Evolutionary conservation across 2,113 vertebrate genomes (phyloP).

Genomic region (Pedionomus torquatus): DNA sequence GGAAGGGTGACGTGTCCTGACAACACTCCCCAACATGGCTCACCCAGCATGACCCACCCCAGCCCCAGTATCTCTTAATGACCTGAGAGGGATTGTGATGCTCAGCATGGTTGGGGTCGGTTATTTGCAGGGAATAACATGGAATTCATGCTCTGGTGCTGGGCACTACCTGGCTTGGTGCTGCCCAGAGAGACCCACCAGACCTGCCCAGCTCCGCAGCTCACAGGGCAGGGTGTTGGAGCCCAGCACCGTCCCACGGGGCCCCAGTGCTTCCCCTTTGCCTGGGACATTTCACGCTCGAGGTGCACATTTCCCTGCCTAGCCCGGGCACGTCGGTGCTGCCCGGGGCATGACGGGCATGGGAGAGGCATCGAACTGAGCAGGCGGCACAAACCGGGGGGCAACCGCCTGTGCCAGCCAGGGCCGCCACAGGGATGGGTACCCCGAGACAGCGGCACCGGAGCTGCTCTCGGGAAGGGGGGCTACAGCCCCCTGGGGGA

Average conservation of each 20-base stretch:
- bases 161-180: neutral
- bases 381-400: too few relatives aligned
- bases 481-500: too few relatives aligned
- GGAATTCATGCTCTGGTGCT: neutral
- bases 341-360: too few relatives aligned
- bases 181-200: fast-evolving
- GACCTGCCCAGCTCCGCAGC: neutral
- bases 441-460: too few relatives aligned
- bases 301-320: fast-evolving
- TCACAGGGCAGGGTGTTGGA: fast-evolving
- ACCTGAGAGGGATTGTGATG: neutral
- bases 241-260: neutral
- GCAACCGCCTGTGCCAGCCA: too few relatives aligned
- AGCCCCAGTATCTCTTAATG: neutral
- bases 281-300: neutral
- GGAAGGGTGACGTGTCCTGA: neutral
- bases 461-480: too few relatives aligned
- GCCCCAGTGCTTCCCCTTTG: neutral
- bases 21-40: fast-evolving
- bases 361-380: too few relatives aligned
- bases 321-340: neutral
- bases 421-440: too few relatives aligned
- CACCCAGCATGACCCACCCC: neutral
- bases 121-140: neutral
- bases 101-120: fast-evolving